These are phyloP conservation scores for Ceratothoa steindachneri DNA, from an alignment of 2,888 invertebrate species.

Conservation along the genomic window DNA sequence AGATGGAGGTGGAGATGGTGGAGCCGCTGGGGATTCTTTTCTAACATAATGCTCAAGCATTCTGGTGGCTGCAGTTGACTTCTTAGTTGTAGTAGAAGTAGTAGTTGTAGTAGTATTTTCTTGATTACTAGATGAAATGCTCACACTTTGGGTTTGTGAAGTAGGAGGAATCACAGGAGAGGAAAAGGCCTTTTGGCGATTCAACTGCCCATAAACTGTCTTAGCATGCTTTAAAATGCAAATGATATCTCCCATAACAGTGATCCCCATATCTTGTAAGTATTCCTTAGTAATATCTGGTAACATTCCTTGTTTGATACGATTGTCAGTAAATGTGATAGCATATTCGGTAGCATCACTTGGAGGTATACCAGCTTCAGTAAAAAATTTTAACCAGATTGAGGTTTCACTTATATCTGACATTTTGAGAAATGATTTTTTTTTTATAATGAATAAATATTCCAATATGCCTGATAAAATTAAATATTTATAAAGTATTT, in stretches of 20 bases:
- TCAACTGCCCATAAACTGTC: slow-evolving; percentile 34
- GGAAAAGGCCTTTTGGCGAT: slow-evolving; percentile 26
- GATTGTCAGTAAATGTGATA: slow-evolving; percentile 76
- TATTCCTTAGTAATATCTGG: slow-evolving; percentile 81
- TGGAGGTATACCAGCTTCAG: slow-evolving; percentile 74
- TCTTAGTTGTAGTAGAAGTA: slow-evolving; percentile 24
- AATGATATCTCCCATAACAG: slow-evolving; percentile 64
- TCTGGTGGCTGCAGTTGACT: slow-evolving; percentile 42
- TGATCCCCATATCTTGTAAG: slow-evolving; percentile 80
- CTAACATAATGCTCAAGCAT: slow-evolving; percentile 47
- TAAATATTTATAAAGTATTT: background rate
- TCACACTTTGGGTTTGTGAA: background rate
- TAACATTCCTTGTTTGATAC: slow-evolving; percentile 80
- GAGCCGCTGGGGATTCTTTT: slow-evolving; percentile 29
- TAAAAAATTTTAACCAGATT: slow-evolving; percentile 79
- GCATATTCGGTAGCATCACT: slow-evolving; percentile 78
- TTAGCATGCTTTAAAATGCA: slow-evolving; percentile 63
- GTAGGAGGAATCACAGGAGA: background rate
- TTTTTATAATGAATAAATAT: background rate
- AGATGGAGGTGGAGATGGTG: slow-evolving; percentile 16
- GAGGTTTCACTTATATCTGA: slow-evolving; percentile 46
- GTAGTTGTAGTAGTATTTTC: slow-evolving; percentile 3
- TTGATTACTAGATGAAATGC: background rate
- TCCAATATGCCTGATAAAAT: background rate
- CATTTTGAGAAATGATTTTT: too few relatives aligned